A percentile compares a stretch with the other conserved stretches of the same genome.
Evolutionary conservation across 1,140 invertebrate species (phyloP).

Genomic region (Drosophila baimaii): DNA sequence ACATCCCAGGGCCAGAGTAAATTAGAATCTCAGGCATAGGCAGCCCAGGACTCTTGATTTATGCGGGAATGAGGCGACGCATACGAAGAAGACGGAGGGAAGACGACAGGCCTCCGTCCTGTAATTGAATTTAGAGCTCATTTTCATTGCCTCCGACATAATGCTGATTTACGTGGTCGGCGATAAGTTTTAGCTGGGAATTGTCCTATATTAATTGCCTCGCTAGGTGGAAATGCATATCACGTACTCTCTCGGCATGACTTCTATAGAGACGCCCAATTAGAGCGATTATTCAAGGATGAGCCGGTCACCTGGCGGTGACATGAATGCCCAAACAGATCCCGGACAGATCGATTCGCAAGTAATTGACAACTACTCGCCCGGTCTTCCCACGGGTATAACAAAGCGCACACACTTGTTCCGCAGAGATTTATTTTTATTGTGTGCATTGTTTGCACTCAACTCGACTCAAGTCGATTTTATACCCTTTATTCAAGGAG

Average conservation of each 20-base stretch:
- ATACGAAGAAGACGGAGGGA: conserved; percentile 41
- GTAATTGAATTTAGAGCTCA: conserved; percentile 82
- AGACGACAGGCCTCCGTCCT: conserved; percentile 51
- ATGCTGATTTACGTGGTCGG: conserved; percentile 74
- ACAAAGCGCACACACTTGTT: conserved; percentile 64
- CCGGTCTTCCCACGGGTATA: conserved; percentile 77
- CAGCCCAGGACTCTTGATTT: conserved; percentile 58
- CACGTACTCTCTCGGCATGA: conserved; percentile 58
- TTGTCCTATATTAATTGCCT: conserved; percentile 75
- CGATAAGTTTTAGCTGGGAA: conserved; percentile 58
- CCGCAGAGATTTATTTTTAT: conserved; percentile 77
- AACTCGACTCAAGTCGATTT: conserved; percentile 32
- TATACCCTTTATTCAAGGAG: conserved; percentile 14
- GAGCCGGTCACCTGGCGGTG: conserved; percentile 58
- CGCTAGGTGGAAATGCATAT: conserved; percentile 61
- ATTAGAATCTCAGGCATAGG: conserved; percentile 43
- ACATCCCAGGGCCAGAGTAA: conserved; percentile 57
- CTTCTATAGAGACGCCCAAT: conserved; percentile 66
- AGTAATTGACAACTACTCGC: conserved; percentile 73
- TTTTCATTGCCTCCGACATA: conserved; percentile 77
- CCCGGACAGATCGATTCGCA: conserved; percentile 50
- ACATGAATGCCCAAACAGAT: conserved; percentile 72
- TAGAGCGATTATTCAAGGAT: conserved; percentile 71
- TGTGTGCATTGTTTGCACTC: conserved; percentile 80
- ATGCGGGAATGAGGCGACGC: conserved; percentile 44